Percentiles rank a stretch among this genome's conserved stretches.
phyloP scores from a whole-genome alignment of 2,888 invertebrate genomes.

The Anticlea derivata region DNA sequence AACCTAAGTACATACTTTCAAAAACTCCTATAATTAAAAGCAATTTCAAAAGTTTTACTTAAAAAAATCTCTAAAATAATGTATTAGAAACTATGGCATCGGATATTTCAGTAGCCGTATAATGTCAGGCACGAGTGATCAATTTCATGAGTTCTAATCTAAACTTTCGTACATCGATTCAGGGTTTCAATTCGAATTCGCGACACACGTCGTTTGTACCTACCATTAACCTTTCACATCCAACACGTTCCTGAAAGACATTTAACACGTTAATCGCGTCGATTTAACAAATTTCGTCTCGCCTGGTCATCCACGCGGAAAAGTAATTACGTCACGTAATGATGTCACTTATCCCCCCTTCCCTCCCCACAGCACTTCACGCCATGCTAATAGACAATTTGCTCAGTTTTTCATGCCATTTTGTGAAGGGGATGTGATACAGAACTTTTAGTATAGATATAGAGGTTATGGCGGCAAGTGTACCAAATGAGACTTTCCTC shows the following conservation, averaged over 20 bases:
- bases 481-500: conserved; percentile 1
- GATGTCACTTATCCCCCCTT: conserved; percentile 75
- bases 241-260: conserved; percentile 69
- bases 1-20: too few species aligned
- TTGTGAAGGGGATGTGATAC: conserved; percentile 40
- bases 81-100: too few species aligned
- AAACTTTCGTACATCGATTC: not conserved
- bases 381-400: conserved; percentile 76
- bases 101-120: too few species aligned
- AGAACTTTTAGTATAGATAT: conserved; percentile 12
- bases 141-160: not conserved
- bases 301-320: conserved; percentile 77
- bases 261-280: conserved; percentile 77
- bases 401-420: conserved; percentile 64
- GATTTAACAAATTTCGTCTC: conserved; percentile 77
- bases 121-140: not conserved
- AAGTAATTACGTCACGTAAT: conserved; percentile 81
- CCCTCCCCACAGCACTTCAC: conserved; percentile 42
- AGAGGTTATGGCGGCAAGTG: too few species aligned
- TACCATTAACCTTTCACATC: conserved; percentile 49
- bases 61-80: not conserved
- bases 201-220: conserved; percentile 35
- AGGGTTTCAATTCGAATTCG: conserved; percentile 19
- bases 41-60: not conserved
- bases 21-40: not conserved